Evolutionary conservation across 2,113 vertebrate species (phyloP), one percentile per base, ranked within the genome.

Genomic region (Eubucco bourcierii): DNA sequence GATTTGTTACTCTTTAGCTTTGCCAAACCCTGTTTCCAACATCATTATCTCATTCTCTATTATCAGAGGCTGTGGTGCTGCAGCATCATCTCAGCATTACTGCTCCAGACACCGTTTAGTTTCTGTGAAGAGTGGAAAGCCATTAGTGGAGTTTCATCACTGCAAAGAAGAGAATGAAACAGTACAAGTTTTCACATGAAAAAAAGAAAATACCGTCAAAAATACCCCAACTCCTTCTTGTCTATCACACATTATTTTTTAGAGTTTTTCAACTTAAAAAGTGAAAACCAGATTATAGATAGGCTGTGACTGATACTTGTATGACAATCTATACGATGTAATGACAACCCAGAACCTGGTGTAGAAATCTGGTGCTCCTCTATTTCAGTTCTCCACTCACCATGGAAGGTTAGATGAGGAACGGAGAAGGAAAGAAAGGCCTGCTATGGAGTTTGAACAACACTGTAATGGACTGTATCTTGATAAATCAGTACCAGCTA

Each of bases 1-100:
- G 6, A 10, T 74, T 55, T 65, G 5, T 15, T 70, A 16, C 41
- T 71, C 67, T 88, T 39, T 18, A 39, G 0, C 13, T 82, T 85
- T 60, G 7, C 5, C 33, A 63, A 70, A 73, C 28, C 19, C 20
- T 29, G 1, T 77, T 70, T 77, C 53, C 12, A 66, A 25, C 25
- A 44, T 20, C 7, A 28, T 7, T 59, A 2, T 5, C n/a, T 66
- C 34, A 12, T 72, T 53, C 10, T 41, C 33, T 5, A 6, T 5
- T 0, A 0, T 21, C 18, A 74, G 17, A 33, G 15, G 14, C 14
- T 64, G 15, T 7, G 7, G 2, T 73, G 55, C 8, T 72, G 34
- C 10, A 73, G 64, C 52, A 47, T 47, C 24, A 12, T 7, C 24
- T 71, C 64, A 53, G 9, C 2, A 1, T 31, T 77, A 4, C 10